These are phyloP conservation scores for Laterallus jamaicensis DNA, from an alignment of 2,113 vertebrate genomes.

Conservation along the genomic window DNA sequence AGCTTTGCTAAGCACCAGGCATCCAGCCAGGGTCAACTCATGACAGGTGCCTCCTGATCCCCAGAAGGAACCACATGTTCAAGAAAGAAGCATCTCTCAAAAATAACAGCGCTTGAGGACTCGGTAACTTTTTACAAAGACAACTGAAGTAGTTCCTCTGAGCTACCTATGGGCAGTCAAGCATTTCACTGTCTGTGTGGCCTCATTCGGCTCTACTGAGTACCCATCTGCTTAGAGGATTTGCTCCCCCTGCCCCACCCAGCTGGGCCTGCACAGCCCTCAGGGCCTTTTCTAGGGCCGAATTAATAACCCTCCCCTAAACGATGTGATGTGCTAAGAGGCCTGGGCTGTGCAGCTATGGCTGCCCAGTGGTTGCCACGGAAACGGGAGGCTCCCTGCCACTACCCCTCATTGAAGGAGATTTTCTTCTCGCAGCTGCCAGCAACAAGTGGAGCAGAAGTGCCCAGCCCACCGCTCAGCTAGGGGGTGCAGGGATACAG, in stretches of 20 bases:
- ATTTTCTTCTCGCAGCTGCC: conserved; percentile 14
- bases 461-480: neutral
- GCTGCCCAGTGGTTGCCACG: conserved; percentile 26
- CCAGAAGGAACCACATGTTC: neutral
- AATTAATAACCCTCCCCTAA: conserved; percentile 8
- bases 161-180: rapidly evolving
- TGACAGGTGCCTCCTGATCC: neutral
- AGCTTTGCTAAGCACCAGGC: too few species aligned
- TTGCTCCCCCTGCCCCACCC: neutral
- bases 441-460: conserved; percentile 71
- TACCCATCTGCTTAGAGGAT: neutral
- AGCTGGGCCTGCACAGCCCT: rapidly evolving
- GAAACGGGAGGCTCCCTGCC: conserved; percentile 52
- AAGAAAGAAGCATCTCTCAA: neutral
- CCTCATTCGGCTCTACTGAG: neutral
- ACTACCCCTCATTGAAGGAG: conserved; percentile 3
- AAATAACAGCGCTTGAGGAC: neutral
- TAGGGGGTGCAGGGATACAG: neutral
- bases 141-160: neutral
- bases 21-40: too few species aligned
- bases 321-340: rapidly evolving
- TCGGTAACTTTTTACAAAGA: neutral
- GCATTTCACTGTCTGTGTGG: neutral
- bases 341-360: neutral
- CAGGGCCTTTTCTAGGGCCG: rapidly evolving